Evolutionary conservation across 23 tunicate genomes (phyloP).

Genomic region (Ciona savignyi): DNA sequence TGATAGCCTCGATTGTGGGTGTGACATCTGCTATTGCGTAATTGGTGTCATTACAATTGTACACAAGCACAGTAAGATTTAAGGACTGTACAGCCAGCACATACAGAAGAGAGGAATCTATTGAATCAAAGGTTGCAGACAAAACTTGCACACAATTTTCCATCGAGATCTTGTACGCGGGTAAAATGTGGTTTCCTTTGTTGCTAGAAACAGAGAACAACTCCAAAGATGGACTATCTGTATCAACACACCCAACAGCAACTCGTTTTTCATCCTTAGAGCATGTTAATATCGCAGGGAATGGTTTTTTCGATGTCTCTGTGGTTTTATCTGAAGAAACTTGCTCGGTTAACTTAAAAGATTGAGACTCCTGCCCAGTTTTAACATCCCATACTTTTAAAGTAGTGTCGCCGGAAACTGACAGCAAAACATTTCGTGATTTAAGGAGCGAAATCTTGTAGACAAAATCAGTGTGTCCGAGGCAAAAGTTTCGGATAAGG

Average conservation of each 20-base stretch:
- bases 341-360: conserved; percentile 1
- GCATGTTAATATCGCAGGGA: conserved; percentile 25
- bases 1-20: too few species aligned
- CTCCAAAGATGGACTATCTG: not conserved
- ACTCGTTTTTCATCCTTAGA: not conserved
- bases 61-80: not conserved
- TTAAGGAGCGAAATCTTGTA: conserved; percentile 13
- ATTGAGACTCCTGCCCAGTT: conserved; percentile 18
- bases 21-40: not conserved
- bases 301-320: not conserved
- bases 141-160: not conserved
- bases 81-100: not conserved
- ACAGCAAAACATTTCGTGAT: conserved; percentile 10
- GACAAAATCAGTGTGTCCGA: conserved; percentile 84
- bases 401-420: conserved; percentile 80
- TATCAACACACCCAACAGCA: conserved; percentile 20
- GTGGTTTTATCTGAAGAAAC: not conserved
- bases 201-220: not conserved
- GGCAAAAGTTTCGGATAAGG: conserved; percentile 60
- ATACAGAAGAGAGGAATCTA: not conserved
- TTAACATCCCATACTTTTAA: conserved; percentile 46
- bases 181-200: not conserved
- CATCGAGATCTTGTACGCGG: not conserved
- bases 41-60: not conserved
- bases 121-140: not conserved